Percentiles rank a stretch among this genome's conserved stretches.
Conservation (phyloP, 2,888 invertebrate species). For the Campaea margaritaria region DNA sequence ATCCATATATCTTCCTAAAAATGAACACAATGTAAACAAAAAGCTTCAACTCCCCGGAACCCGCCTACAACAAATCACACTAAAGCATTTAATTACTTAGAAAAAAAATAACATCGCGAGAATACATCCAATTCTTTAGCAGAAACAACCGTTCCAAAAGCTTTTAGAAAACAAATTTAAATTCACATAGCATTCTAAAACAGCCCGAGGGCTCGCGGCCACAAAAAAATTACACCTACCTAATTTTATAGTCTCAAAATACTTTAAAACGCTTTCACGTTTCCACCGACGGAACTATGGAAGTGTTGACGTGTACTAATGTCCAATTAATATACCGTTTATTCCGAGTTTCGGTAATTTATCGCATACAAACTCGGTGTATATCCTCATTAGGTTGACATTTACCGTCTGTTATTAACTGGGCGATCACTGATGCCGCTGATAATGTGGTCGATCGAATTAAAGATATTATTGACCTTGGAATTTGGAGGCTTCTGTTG, state of each 20-base stretch:
- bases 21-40: background rate
- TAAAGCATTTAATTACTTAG: constrained; percentile 32
- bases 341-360: constrained; percentile 76
- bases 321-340: constrained; percentile 82
- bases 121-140: constrained; percentile 41
- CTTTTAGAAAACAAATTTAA: constrained; percentile 57
- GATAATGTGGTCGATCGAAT: constrained; percentile 66
- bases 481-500: constrained; percentile 63
- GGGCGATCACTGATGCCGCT: constrained; percentile 74
- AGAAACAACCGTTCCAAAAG: constrained; percentile 48
- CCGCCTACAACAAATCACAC: constrained; percentile 31
- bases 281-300: constrained; percentile 48
- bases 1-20: background rate
- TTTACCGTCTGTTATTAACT: constrained; percentile 76
- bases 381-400: constrained; percentile 84
- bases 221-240: constrained; percentile 65
- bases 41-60: constrained; percentile 16
- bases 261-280: constrained; percentile 59
- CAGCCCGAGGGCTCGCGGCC: constrained; percentile 49
- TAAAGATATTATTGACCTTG: constrained; percentile 53
- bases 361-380: constrained; percentile 72
- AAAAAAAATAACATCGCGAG: constrained; percentile 25
- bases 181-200: constrained; percentile 59
- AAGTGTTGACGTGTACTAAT: constrained; percentile 79
- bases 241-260: constrained; percentile 63